Base-by-base conservation (phyloP, 2,113 vertebrate species). In the Mobula hypostoma region DNA sequence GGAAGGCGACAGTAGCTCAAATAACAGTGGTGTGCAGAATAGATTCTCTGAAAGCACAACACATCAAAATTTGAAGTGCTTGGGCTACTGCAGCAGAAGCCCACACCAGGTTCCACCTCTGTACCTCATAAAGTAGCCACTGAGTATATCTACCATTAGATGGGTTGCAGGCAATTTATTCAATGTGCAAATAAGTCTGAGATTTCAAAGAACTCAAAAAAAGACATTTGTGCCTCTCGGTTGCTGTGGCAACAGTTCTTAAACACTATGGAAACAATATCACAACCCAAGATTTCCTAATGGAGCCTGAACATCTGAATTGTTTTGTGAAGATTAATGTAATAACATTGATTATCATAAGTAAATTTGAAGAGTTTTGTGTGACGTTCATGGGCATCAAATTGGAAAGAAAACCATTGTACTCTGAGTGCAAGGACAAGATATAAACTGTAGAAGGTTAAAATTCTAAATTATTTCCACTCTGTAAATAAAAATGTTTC, bases 161-260 rank as follows among this genome's bases (percentile, higher is more conserved):
- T 93, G 70, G 91, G 24, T 70, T 72, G 40, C 68, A 93, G 68
- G 91, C 91, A 93, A 74, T n/a, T 32, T 48, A 56, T 74, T 93
- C 19, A 93, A 93, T 93, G 90, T 93, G 70, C 21, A 74, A 48
- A 93, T 93, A 68, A 93, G 61, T 93, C 70, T 74, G 70, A 93
- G 91, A 93, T 93, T 32, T 72, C 91, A 76, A 93, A 36, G 91
- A 74, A n/a, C 70, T 74, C 19, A 27, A 48, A 74, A 74, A 76
- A 36, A 74, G 91, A 93, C 24, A 76, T 68, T 48, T 15, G 68
- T 76, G 70, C 36, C 40, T 74, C 36, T 17, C 8, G 17, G 70
- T 93, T 93, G 70, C 70, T 56, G 40, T 93, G 91, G 27, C 68
- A 93, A 76, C 91, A 27, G 4, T 74, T 74, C 68, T 74, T 74